Base-by-base conservation (phyloP, 2,888 invertebrate species). In the Blastobasis adustella region DNA sequence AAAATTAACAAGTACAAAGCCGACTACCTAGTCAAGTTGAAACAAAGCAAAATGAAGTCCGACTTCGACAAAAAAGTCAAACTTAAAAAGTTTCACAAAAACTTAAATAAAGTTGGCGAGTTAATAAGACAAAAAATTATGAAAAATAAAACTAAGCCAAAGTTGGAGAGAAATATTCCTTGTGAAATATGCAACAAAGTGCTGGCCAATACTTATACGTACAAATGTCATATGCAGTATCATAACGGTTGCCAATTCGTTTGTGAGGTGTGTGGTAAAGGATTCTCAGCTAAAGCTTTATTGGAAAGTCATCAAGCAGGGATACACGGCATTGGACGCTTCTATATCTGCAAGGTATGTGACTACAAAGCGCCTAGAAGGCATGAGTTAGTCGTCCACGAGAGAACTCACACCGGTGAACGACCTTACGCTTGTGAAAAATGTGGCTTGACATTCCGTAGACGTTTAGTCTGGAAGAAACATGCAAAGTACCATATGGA, bases 261-360 rank as follows among this genome's bases (percentile, higher is more conserved):
- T 3, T 88, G 87, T 40, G 87, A 88, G 50, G 74, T 80, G 2
- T 87, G 86, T 10, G 87, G 78, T 0, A 82, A 79, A 69, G 81
- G 79, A 0, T 86, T 78, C 49, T 73, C 82, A 0, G 67, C 73
- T 0, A 59, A 68, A 0, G 58, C 67, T 0, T 76, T 79, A 37
- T 55, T 88, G 36, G 69, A 76, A 37, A 65, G 70, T 39, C 87
- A 88, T 47, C 73, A 72, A 59, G 63, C 85, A 0, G 65, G 71
- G 3, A 63, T 63, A 1, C 87, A 87, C 5, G 82, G 74, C 0
- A 76, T 73, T 0, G 86, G 85, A 0, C 76, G 74, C 0, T 73
- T 63, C 49, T 56, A 79, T 7, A 66, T 76, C 58, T 88, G 87
- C 54, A 71, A 77, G 8, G 70, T 73, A 36, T 88, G 87, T 41